Conservation (phyloP, 37 sponge, comb jelly and placozoan genomes). For the Hexactinellida sp. region DNA sequence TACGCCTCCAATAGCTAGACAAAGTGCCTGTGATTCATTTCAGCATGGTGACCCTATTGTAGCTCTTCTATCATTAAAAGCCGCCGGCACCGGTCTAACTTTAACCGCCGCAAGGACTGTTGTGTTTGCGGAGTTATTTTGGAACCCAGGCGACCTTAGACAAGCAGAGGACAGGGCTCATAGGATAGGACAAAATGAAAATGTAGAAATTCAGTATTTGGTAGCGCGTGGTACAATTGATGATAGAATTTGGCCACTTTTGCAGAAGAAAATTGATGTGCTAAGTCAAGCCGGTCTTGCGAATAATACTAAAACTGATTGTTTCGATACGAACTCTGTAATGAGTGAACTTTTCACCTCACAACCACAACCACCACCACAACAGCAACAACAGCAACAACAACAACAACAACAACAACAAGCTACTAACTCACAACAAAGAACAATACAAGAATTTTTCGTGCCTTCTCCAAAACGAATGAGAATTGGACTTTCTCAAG, state of each 20-base stretch:
- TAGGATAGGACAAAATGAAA: constrained; percentile 69
- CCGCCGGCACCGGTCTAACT: constrained; percentile 73
- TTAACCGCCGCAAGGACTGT: constrained; percentile 79
- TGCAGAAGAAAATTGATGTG: constrained; percentile 61
- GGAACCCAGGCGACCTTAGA: constrained; percentile 85
- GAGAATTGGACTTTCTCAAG: too few relatives aligned
- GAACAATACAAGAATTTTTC: background rate
- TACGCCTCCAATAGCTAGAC: constrained; percentile 53
- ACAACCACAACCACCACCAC: too few relatives aligned
- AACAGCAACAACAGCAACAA: too few relatives aligned
- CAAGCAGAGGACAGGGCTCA: constrained; percentile 87
- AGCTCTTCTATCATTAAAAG: constrained; percentile 78
- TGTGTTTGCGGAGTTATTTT: constrained; percentile 94
- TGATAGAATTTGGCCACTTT: constrained; percentile 82
- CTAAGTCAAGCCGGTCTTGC: constrained; percentile 69
- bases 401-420: background rate
- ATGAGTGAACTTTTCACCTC: background rate
- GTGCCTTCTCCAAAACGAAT: background rate
- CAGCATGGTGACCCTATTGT: constrained; percentile 50
- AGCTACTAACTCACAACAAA: background rate
- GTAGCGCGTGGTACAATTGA: constrained; percentile 77
- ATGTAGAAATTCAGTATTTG: constrained; percentile 73
- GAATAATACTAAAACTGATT: constrained; percentile 19
- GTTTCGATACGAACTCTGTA: background rate
- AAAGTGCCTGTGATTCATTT: constrained; percentile 61